Conservation (phyloP, 2,113 vertebrate species). For the Scomber japonicus region DNA sequence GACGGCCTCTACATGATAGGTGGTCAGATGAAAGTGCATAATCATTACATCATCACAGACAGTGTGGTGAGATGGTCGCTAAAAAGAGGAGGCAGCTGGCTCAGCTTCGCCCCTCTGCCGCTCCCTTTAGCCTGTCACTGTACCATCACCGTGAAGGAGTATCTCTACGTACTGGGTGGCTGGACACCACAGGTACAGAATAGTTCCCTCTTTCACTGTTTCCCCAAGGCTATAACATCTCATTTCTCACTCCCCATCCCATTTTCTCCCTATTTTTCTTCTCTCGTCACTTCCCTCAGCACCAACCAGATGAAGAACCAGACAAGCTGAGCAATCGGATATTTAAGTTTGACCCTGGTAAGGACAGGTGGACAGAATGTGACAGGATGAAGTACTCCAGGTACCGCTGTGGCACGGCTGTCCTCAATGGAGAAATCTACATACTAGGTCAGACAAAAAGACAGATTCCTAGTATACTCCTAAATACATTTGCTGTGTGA, state of each 20-base stretch:
- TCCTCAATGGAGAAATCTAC: constrained; percentile 91
- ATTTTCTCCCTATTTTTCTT: not conserved
- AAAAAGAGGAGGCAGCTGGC: constrained; percentile 88
- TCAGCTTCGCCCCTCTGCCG: constrained; percentile 87
- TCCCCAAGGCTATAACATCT: not conserved
- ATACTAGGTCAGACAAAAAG: constrained; percentile 87
- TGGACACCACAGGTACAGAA: constrained; percentile 93
- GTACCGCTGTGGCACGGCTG: constrained; percentile 90
- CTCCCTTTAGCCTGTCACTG: constrained; percentile 88
- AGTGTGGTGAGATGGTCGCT: constrained; percentile 89
- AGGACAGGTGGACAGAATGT: constrained; percentile 88
- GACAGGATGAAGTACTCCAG: constrained; percentile 90
- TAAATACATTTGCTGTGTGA: not conserved
- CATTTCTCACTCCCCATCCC: not conserved
- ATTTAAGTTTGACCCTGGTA: constrained; percentile 89
- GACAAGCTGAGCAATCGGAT: constrained; percentile 90
- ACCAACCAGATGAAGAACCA: constrained; percentile 92
- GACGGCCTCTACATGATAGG: constrained; percentile 88
- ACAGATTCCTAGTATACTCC: not conserved
- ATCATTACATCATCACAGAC: constrained; percentile 89
- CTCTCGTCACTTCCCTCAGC: constrained; percentile 71
- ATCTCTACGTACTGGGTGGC: constrained; percentile 91
- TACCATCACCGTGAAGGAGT: constrained; percentile 84
- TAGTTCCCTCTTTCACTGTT: not conserved
- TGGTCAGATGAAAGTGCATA: constrained; percentile 92